Conservation (phyloP, 2,797 vertebrate genomes). For the Paguma larvata region DNA sequence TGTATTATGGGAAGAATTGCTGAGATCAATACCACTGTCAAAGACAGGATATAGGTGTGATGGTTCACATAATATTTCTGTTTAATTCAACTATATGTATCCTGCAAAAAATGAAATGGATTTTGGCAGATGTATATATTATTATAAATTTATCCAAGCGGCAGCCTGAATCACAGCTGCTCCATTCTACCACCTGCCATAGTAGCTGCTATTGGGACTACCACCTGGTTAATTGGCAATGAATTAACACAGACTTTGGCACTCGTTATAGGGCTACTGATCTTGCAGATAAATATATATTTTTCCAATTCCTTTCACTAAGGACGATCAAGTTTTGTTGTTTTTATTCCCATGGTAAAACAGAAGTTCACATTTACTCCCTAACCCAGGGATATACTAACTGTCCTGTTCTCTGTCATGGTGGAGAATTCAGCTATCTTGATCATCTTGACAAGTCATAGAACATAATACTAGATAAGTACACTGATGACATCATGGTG, state of each 20-base stretch:
- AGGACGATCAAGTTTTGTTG: background rate
- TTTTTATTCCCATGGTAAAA: slow-evolving; percentile 40
- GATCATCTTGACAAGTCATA: background rate
- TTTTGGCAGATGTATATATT: slow-evolving; percentile 8
- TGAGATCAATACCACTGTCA: background rate
- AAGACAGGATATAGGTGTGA: background rate
- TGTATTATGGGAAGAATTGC: background rate
- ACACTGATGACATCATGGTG: background rate
- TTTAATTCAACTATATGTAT: background rate
- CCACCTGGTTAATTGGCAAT: slow-evolving; percentile 43
- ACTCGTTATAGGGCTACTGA: background rate
- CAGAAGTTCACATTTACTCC: background rate
- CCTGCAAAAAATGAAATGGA: background rate
- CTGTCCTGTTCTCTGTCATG: background rate
- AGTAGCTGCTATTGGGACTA: slow-evolving; percentile 28
- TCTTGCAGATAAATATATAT: background rate
- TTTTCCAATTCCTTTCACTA: background rate
- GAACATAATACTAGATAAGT: background rate
- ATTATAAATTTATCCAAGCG: slow-evolving; percentile 42
- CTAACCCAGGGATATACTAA: background rate
- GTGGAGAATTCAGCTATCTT: background rate
- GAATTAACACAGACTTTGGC: slow-evolving; percentile 49
- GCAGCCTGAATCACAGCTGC: background rate
- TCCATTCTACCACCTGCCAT: slow-evolving; percentile 32
- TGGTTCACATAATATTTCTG: background rate